Percentiles rank a stretch among this genome's conserved stretches.
phyloP scores from a whole-genome alignment of 2,113 vertebrate species.

The Cheilinus undulatus region DNA sequence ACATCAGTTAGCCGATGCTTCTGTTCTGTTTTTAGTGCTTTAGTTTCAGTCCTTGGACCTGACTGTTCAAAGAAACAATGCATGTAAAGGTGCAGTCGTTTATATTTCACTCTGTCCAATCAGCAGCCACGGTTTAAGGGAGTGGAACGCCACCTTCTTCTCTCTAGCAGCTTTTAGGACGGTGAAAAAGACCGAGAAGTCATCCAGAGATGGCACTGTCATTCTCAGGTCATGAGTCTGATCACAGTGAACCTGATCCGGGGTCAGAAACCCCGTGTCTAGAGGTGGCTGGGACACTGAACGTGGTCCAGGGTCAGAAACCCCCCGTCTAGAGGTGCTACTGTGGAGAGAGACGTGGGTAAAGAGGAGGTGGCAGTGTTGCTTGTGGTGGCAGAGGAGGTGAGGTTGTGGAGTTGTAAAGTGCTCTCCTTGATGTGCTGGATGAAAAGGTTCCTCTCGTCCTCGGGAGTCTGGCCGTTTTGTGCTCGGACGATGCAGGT shows the following conservation, averaged over 20 bases:
- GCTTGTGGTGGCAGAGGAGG: not conserved
- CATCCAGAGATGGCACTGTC: slow-evolving; percentile 1
- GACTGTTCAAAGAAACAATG: slow-evolving; percentile 16
- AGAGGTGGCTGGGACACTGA: slow-evolving; percentile 60
- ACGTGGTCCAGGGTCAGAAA: slow-evolving; percentile 60
- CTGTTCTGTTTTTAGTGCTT: slow-evolving; percentile 59
- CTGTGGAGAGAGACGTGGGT: slow-evolving; percentile 6
- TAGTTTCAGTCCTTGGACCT: slow-evolving; percentile 46
- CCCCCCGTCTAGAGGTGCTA: slow-evolving; percentile 3
- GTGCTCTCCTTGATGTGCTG: slow-evolving; percentile 96
- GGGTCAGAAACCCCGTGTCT: no score
- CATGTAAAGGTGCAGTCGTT: slow-evolving; percentile 6
- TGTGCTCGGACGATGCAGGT: slow-evolving; percentile 97
- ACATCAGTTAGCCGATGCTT: slow-evolving; percentile 21
- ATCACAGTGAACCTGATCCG: no score
- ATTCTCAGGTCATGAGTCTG: slow-evolving; percentile 24
- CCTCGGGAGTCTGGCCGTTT: slow-evolving; percentile 94
- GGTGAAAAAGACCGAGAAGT: not conserved
- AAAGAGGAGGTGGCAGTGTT: not conserved
- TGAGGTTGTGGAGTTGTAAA: slow-evolving; percentile 86
- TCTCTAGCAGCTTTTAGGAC: slow-evolving; percentile 48
- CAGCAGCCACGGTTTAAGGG: slow-evolving; percentile 44
- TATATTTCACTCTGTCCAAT: slow-evolving; percentile 28
- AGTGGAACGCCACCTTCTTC: slow-evolving; percentile 10
- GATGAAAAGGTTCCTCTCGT: slow-evolving; percentile 95